These are phyloP conservation scores for Eristalis pertinax DNA, from an alignment of 2,888 invertebrate species.

Conservation along the genomic window DNA sequence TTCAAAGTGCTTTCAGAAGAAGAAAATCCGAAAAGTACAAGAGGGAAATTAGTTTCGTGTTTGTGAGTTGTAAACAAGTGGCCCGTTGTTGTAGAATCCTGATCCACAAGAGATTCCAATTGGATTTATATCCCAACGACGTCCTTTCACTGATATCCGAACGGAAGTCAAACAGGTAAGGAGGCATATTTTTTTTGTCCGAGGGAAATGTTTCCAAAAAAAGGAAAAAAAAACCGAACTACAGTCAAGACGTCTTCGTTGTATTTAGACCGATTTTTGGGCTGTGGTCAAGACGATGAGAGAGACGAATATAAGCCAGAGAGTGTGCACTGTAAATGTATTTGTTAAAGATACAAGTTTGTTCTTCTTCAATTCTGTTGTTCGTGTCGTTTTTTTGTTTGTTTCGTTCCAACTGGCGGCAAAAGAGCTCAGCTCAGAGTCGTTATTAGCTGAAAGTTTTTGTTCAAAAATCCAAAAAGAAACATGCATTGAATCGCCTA, in stretches of 20 bases:
- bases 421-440: neutral
- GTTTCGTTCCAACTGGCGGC: constrained; percentile 20
- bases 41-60: constrained; percentile 15
- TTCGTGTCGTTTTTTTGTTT: constrained; percentile 26
- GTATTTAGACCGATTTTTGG: constrained; percentile 67
- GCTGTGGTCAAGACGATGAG: constrained; percentile 72
- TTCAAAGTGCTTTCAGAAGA: constrained; percentile 14
- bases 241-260: neutral
- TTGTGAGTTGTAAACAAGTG: constrained; percentile 60
- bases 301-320: constrained; percentile 26
- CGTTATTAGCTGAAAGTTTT: neutral
- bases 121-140: constrained; percentile 33
- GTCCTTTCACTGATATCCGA: neutral
- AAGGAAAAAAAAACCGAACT: constrained; percentile 10
- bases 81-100: constrained; percentile 26
- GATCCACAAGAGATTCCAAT: constrained; percentile 32
- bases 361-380: constrained; percentile 42
- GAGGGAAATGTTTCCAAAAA: constrained; percentile 8
- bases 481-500: neutral
- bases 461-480: constrained; percentile 2
- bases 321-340: constrained; percentile 45
- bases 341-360: constrained; percentile 68
- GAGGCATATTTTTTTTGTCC: neutral
- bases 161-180: constrained; percentile 51
- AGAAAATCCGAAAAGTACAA: neutral